Conservation (phyloP, 2,113 vertebrate species). For the Ptyas mucosa region DNA sequence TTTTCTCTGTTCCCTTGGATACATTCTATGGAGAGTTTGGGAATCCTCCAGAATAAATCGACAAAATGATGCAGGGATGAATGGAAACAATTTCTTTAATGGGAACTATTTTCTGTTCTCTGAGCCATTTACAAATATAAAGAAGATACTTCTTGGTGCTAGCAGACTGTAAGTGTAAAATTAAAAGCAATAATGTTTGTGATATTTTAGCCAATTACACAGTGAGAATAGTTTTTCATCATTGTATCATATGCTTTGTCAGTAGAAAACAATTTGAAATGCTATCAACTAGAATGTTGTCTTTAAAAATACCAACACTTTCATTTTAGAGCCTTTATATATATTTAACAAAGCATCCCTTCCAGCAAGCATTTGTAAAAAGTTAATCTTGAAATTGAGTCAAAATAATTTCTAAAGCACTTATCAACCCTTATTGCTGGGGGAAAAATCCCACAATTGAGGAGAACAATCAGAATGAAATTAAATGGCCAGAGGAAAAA, state of each 20-base stretch:
- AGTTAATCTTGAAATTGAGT: background rate
- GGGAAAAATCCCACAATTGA: background rate
- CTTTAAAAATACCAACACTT: background rate
- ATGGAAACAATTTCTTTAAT: background rate
- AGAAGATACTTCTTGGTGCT: background rate
- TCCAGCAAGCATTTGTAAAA: background rate
- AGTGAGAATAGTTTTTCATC: background rate
- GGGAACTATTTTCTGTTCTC: background rate
- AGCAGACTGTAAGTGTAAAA: background rate
- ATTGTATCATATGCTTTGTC: background rate
- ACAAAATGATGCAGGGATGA: background rate
- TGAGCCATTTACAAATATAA: background rate
- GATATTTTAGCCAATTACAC: background rate
- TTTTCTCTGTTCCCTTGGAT: background rate
- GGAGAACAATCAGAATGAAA: background rate
- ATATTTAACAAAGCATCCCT: background rate
- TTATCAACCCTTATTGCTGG: background rate
- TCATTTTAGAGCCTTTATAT: background rate
- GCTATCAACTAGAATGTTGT: slow-evolving; percentile 16
- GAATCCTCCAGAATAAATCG: background rate
- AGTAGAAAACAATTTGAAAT: background rate
- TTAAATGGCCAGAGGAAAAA: background rate
- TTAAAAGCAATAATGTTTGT: background rate
- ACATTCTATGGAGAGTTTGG: background rate
- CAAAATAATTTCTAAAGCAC: background rate